These are phyloP conservation scores for Anser cygnoides DNA, from an alignment of 2,113 vertebrate species.

Conservation along the genomic window DNA sequence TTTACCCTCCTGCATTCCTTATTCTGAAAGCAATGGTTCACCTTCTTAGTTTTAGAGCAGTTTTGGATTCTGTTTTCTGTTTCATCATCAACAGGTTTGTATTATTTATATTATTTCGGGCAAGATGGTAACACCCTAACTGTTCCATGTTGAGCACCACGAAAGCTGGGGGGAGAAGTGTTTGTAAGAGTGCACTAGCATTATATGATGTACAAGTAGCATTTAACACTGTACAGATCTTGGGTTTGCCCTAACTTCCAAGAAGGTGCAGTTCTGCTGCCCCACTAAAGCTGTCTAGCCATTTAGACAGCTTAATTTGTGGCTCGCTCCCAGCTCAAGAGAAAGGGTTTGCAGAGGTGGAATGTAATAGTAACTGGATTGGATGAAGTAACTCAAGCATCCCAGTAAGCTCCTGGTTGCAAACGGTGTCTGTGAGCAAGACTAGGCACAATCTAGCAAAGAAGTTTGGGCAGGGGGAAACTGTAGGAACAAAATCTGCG, in stretches of 20 bases:
- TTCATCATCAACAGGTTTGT: not conserved
- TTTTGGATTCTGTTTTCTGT: not conserved
- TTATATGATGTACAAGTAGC: not conserved
- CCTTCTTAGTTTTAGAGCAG: not conserved
- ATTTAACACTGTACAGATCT: not conserved
- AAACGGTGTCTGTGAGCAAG: not conserved
- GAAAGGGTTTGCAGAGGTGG: not conserved
- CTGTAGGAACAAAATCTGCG: not conserved
- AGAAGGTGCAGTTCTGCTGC: not conserved
- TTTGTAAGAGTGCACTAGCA: not conserved
- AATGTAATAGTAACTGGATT: not conserved
- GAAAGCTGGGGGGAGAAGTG: not conserved
- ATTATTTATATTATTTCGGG: not conserved
- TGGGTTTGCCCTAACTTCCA: not conserved
- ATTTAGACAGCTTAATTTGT: not conserved
- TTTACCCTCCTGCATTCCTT: not conserved
- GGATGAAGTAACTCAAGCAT: not conserved
- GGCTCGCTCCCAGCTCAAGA: not conserved
- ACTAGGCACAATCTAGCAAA: not conserved
- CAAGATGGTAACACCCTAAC: not conserved
- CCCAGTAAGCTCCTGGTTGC: not conserved
- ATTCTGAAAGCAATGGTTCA: not conserved
- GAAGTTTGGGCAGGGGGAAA: not conserved
- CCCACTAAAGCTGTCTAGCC: not conserved
- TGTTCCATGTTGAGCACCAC: not conserved